Evolutionary conservation across 2,113 vertebrate species (phyloP).

Genomic region (Nothobranchius kuhntae): DNA sequence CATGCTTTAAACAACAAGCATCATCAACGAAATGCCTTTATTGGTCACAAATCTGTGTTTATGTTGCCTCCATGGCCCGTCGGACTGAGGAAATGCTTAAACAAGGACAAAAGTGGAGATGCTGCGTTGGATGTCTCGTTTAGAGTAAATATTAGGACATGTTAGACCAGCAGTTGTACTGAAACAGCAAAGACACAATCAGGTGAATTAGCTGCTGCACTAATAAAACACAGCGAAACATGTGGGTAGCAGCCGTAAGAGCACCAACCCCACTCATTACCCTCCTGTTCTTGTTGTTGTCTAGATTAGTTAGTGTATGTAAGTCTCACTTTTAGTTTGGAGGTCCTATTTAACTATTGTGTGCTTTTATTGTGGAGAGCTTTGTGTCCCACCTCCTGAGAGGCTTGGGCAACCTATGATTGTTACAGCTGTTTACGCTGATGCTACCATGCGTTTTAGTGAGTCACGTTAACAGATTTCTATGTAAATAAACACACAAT

Average conservation of each 20-base stretch:
- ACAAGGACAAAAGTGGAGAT: conserved; percentile 53
- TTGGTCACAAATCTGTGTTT: conserved; percentile 45
- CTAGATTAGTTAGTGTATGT: too few species aligned
- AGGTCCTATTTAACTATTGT: too few species aligned
- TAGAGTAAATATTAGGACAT: conserved; percentile 76
- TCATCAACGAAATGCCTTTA: conserved; percentile 16
- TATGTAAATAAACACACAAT: too few species aligned
- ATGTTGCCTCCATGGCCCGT: conserved; percentile 61
- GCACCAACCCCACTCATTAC: too few species aligned
- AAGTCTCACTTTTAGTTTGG: too few species aligned
- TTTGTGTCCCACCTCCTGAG: too few species aligned
- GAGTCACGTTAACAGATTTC: too few species aligned
- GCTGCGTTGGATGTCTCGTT: conserved; percentile 59
- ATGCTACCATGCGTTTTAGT: not conserved
- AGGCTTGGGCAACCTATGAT: too few species aligned
- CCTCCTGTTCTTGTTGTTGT: too few species aligned
- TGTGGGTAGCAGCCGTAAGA: too few species aligned
- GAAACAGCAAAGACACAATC: not conserved
- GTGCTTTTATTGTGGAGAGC: too few species aligned
- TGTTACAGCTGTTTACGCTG: too few species aligned
- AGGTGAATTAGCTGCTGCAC: not conserved
- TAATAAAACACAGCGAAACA: not conserved
- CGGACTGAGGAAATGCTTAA: conserved; percentile 72
- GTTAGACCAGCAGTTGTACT: conserved; percentile 46
- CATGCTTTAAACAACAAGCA: conserved; percentile 11